phyloP scores from a whole-genome alignment of 1,140 invertebrate species.

The Trachymyrmex cornetzi region DNA sequence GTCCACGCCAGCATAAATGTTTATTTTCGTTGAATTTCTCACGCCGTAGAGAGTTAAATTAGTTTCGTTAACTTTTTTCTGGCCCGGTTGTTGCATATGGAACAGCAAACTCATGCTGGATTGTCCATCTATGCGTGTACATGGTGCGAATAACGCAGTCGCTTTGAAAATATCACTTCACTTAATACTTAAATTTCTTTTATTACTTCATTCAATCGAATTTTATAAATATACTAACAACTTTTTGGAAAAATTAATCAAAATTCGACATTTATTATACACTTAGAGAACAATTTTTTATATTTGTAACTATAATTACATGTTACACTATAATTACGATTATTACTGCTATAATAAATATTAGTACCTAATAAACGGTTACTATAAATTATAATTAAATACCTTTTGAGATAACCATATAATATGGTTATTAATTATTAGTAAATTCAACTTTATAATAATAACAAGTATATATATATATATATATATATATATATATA shows the following conservation, averaged over 20 bases:
- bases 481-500: too few relatives aligned
- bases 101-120: constrained; percentile 43
- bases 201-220: neutral
- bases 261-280: neutral
- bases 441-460: too few relatives aligned
- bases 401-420: too few relatives aligned
- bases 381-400: too few relatives aligned
- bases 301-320: too few relatives aligned
- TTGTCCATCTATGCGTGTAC: constrained; percentile 42
- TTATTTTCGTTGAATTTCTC: constrained; percentile 44
- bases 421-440: too few relatives aligned
- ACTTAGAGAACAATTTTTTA: too few relatives aligned
- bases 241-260: constrained; percentile 6
- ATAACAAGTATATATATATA: too few relatives aligned
- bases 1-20: constrained; percentile 52
- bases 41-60: constrained; percentile 49
- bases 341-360: too few relatives aligned
- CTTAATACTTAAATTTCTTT: constrained; percentile 38
- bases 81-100: constrained; percentile 33
- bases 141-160: constrained; percentile 25
- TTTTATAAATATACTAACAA: neutral
- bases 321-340: too few relatives aligned
- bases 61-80: constrained; percentile 47
- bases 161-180: constrained; percentile 23
- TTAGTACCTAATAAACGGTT: too few relatives aligned